phyloP scores from a whole-genome alignment of 2,113 vertebrate genomes.

The Madoqua kirkii region DNA sequence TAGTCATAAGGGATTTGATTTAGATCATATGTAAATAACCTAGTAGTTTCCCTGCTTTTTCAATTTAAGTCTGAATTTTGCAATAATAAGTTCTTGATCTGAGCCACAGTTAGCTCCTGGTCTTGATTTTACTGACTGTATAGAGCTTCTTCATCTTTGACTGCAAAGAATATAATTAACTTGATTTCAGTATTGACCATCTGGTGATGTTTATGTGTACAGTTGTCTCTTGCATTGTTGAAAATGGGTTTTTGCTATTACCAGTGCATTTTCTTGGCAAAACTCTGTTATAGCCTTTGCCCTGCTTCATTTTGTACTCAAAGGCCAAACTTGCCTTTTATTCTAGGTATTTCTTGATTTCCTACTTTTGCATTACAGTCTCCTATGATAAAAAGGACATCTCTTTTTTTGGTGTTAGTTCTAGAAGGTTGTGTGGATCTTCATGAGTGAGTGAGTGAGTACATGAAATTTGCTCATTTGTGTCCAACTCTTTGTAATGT shows the following conservation, averaged over 20 bases:
- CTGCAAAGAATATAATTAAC: background rate
- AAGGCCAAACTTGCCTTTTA: background rate
- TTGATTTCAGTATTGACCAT: background rate
- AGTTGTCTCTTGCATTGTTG: background rate
- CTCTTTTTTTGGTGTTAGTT: background rate
- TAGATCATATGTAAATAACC: background rate
- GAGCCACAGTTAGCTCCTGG: background rate
- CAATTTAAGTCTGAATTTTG: background rate
- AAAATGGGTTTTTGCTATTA: background rate
- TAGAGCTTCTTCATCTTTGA: background rate
- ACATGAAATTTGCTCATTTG: fast-evolving
- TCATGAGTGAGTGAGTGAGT: background rate
- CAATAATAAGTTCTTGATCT: background rate
- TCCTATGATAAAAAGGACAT: background rate
- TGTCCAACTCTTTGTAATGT: background rate
- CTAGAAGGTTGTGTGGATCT: background rate
- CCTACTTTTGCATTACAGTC: background rate
- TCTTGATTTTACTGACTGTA: background rate
- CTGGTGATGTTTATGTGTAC: background rate
- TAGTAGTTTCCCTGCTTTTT: background rate
- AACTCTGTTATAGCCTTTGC: background rate
- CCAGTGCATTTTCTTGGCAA: background rate
- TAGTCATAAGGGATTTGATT: background rate
- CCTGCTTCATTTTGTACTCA: background rate
- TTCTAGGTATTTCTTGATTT: background rate